Evolutionary conservation across 1,140 invertebrate species (phyloP), one percentile per base, ranked within the genome.

Genomic region (Matsumurasca onukii): DNA sequence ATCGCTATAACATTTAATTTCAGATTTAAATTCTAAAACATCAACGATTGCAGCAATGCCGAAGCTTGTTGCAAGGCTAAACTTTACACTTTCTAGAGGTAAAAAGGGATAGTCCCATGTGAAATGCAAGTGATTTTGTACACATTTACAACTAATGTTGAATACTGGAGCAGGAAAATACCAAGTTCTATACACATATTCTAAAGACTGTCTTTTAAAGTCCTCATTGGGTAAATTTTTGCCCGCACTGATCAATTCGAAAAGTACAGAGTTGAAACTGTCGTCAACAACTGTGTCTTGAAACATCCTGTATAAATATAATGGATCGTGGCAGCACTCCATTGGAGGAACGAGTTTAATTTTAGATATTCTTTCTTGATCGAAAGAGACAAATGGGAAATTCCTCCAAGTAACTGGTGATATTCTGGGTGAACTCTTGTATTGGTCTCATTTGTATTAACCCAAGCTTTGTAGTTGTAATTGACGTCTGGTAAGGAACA

Each of bases 251-350:
- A 59, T 20, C 15, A 31, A 22, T 3, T 39, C 27, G 17, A 15
- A 49, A 69, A 49, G 34, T 27, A 52, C 2, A n/a, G 63, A 24
- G 0, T n/a, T 27, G 61, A 73, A 62, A 66, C 52, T 69, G 22
- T 69, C 30, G 70, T 82, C 77, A 0, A 84, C 80, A 30, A 73
- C 29, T 17, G 83, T 85, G 73, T 85, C 84, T 73, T 85, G 84
- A 73, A 83, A 85, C 67, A 84, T 83, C 67, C 81, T 75, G 74
- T 78, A 85, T 49, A 85, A 71, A 80, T 83, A 85, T 9, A 76
- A 77, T 3, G 83, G 82, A 72, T 85, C 76, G 66, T 78, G 71
- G 71, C 84, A 85, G 70, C 84, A 85, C 30, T 83, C 66, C 71
- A 83, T 81, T 9, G 73, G 70, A 13, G 76, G 76, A 25, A 84